A percentile compares a stretch with the other conserved stretches of the same genome.
Evolutionary conservation across 2,888 invertebrate genomes (phyloP).

Genomic region (Phyllotreta cruciferae): DNA sequence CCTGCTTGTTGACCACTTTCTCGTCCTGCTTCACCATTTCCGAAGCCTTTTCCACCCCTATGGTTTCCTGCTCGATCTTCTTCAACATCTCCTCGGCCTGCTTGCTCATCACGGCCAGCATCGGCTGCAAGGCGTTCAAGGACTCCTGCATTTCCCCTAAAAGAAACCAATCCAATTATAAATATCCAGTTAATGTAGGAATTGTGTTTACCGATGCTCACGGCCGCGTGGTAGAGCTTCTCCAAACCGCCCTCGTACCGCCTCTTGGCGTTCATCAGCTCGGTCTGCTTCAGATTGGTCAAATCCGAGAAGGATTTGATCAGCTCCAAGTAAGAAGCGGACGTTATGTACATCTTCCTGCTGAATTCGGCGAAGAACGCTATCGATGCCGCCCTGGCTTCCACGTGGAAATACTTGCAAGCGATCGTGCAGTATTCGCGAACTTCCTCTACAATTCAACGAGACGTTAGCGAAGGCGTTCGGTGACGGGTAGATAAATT

Average conservation of each 20-base stretch:
- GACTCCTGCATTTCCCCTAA: conserved; percentile 75
- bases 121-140: conserved; percentile 76
- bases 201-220: conserved; percentile 69
- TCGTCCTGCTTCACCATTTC: conserved; percentile 85
- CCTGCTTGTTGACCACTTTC: conserved; percentile 85
- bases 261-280: conserved; percentile 74
- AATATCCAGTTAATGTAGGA: background rate
- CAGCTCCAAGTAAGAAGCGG: conserved; percentile 83
- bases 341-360: conserved; percentile 82
- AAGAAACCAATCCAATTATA: background rate
- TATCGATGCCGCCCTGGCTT: conserved; percentile 69
- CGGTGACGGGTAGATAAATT: background rate
- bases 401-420: conserved; percentile 88
- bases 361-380: conserved; percentile 72
- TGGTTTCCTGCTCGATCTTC: conserved; percentile 77
- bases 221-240: conserved; percentile 78
- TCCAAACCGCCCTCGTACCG: conserved; percentile 67
- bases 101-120: conserved; percentile 74
- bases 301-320: conserved; percentile 78
- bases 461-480: background rate
- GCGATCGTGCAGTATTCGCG: conserved; percentile 68
- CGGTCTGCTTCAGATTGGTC: conserved; percentile 75
- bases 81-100: conserved; percentile 78
- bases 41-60: conserved; percentile 79
- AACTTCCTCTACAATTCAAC: conserved; percentile 53